Evolutionary conservation across 2,797 vertebrate species (phyloP), one percentile per base, ranked within the genome.

Genomic region (Heterohyrax brucei): DNA sequence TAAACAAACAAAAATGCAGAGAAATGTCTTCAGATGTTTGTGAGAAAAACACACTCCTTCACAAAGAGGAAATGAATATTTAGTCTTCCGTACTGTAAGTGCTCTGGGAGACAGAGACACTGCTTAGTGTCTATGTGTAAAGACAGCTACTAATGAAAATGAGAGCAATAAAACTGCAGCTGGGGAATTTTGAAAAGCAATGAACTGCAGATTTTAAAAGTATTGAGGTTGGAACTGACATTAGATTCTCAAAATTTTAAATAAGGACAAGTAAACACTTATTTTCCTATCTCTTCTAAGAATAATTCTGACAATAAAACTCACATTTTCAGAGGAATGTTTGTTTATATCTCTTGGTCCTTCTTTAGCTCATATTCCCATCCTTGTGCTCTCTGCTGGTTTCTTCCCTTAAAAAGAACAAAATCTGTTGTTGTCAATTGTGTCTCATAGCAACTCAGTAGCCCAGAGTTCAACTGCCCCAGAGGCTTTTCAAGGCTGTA

Each of bases 221-320:
- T 62, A 76, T 28, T 76, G 48, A 81, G 4, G 77, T 89, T 12
- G 87, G 21, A 80, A 28, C 4, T 88, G 44, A 44, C 48, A 70
- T 44, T 9, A 30, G 78, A 84, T 26, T 80, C 28, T 73, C 66
- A 89, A 72, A 85, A 18, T 33, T 91, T 89, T 50, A 70, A 85
- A 53, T 93, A 59, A 79, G 8, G 12, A 59, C 19, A 61, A 82
- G 62, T n/a, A 50, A 4, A 56, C 76, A 26, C 5, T 79, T 21
- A 75, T 7, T 53, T 85, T 91, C 33, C 24, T 59, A 33, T 6
- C 3, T 78, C 16, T 84, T 77, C 30, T 30, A 88, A 73, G 59
- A 75, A 92, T 76, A 88, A 62, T 22, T 62, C 30, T 87, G 24
- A 39, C 46, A 94, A 24, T 44, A 87, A 77, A 56, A 50, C 1